Base-by-base conservation (phyloP, 2,888 invertebrate genomes). In the Reticulitermes lucifugus region DNA sequence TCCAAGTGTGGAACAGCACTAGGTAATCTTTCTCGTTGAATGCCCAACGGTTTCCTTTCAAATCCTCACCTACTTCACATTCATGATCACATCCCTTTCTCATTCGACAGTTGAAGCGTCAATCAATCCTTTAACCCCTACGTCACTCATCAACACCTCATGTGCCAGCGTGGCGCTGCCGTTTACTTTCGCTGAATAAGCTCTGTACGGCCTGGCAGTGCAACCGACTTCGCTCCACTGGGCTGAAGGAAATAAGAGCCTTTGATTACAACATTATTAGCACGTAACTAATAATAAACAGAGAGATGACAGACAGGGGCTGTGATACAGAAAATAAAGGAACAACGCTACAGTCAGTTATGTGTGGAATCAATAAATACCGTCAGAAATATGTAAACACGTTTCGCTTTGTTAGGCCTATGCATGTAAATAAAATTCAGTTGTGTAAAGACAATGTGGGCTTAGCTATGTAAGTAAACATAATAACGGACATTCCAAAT, bases 241-340 rank as follows among this genome's bases (percentile, higher is more conserved):
- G 14, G 25, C 65, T 6, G 65, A 65, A 65, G 65, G 65, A 12
- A 65, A 65, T 7, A 65, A 65, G 9, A 65, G n/a, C 65, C 65
- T 65, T 65, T 65, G 65, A 65, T 65, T 65, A 65, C 65, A 65
- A 25, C 65, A 65, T 10, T 65, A 65, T 65, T 65, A 65, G 65
- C 14, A 65, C n/a, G 10, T 10, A 25, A 65, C 65, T 65, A 65
- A 65, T 65, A 65, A 65, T 65, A 65, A 65, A 9, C 65, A 14
- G n/a, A 65, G 21, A 65, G 65, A n/a, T 65, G 65, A 25, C n/a
- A 65, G 65, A 65, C 9, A 18, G 60, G 60, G 6, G 60, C 6
- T 60, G 14, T 18, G 21, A 21, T 60, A 60, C 60, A 60, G 60
- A 60, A 60, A 60, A 60, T 60, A 60, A 60, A 60, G 21, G 60